Conservation (phyloP, 2,113 vertebrate species). For the Serilophus lunatus region DNA sequence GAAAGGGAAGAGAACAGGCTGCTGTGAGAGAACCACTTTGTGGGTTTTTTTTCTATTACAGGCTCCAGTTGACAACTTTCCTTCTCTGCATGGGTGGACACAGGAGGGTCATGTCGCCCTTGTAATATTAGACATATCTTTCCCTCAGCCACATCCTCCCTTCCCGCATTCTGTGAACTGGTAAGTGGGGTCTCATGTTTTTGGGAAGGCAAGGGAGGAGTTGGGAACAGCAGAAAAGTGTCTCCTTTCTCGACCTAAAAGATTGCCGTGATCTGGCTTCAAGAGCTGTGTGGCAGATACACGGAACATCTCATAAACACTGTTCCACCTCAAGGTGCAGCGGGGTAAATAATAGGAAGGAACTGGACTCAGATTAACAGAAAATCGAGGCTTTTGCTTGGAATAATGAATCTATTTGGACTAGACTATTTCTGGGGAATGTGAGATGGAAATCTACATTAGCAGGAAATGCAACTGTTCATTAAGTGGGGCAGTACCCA, state of each 20-base stretch:
- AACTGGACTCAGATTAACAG: not conserved
- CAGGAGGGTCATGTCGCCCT: not conserved
- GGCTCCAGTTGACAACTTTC: not conserved
- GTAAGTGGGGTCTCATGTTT: fast-evolving
- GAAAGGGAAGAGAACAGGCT: not conserved
- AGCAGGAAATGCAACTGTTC: not conserved
- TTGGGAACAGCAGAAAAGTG: not conserved
- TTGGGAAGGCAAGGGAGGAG: not conserved
- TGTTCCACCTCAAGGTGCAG: no score
- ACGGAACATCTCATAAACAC: not conserved
- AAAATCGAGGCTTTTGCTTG: not conserved
- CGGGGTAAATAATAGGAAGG: not conserved
- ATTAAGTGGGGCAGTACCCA: not conserved
- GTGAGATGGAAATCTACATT: not conserved
- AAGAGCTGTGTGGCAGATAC: not conserved
- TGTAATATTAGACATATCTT: not conserved
- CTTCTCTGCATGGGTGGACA: not conserved
- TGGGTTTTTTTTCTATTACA: not conserved
- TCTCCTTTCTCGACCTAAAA: not conserved
- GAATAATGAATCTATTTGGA: not conserved
- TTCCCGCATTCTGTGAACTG: not conserved
- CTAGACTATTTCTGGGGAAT: not conserved
- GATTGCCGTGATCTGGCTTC: not conserved
- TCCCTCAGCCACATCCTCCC: not conserved
- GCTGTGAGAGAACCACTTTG: not conserved